Percentiles rank a stretch among this genome's conserved stretches.
These are phyloP conservation scores for Rhagoletis pomonella DNA, from an alignment of 1,140 invertebrate species.

Conservation along the genomic window DNA sequence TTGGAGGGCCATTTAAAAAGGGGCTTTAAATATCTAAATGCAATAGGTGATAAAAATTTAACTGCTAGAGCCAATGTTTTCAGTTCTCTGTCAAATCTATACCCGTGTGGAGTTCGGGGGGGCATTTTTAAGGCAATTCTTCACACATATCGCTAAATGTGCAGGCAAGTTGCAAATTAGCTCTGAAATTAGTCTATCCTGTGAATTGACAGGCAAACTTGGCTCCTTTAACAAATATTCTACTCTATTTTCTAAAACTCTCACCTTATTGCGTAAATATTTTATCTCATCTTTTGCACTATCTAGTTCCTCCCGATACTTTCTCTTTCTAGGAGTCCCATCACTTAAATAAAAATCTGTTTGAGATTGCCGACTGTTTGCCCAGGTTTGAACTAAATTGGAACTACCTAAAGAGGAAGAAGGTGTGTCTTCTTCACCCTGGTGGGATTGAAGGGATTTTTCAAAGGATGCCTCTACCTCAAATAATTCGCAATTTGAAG, in stretches of 20 bases:
- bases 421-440: too few relatives aligned
- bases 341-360: too few relatives aligned
- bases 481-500: too few relatives aligned
- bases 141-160: neutral
- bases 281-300: neutral
- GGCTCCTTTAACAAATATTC: neutral
- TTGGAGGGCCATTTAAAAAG: neutral
- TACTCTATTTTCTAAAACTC: neutral
- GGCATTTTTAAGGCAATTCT: neutral
- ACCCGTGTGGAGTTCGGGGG: neutral
- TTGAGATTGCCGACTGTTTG: too few relatives aligned
- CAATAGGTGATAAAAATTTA: neutral
- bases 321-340: too few relatives aligned
- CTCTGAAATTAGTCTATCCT: neutral
- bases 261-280: conserved; percentile 3
- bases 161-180: neutral
- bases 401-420: too few relatives aligned
- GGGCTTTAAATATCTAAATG: neutral
- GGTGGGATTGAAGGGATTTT: too few relatives aligned
- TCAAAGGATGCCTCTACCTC: too few relatives aligned
- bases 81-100: conserved; percentile 1
- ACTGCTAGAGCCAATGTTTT: conserved; percentile 8
- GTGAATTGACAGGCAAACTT: neutral
- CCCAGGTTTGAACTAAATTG: too few relatives aligned
- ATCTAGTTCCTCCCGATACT: neutral